Evolutionary conservation across 2,113 vertebrate genomes (phyloP).

Genomic region (Trachemys scripta): DNA sequence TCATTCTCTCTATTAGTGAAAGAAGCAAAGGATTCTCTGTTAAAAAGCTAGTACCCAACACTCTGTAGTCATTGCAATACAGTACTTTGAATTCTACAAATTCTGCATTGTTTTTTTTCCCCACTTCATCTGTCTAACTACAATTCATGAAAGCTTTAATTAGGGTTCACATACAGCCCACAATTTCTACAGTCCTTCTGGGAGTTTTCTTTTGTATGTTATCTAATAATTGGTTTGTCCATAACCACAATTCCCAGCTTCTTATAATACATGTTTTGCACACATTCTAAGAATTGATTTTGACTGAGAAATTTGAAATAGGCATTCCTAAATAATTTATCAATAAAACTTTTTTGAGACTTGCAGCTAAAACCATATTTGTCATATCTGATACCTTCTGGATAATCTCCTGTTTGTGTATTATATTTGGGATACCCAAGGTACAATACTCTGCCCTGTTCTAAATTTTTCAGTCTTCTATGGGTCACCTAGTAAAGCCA

Average conservation of each 20-base stretch:
- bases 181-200: not conserved
- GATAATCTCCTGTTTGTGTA: not conserved
- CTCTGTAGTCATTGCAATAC: not conserved
- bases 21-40: not conserved
- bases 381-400: not conserved
- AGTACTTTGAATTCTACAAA: not conserved
- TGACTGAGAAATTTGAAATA: not conserved
- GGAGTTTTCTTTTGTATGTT: not conserved
- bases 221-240: not conserved
- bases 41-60: not conserved
- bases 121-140: not conserved
- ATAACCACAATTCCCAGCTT: not conserved
- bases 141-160: not conserved
- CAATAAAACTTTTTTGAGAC: not conserved
- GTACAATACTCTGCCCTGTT: not conserved
- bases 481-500: constrained; percentile 3
- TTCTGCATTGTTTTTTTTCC: not conserved
- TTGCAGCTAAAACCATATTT: not conserved
- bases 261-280: not conserved
- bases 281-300: not conserved
- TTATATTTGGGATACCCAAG: not conserved
- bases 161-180: not conserved
- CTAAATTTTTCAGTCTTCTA: not conserved
- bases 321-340: not conserved
- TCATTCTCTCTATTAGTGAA: not conserved